Evolutionary conservation across 2,113 vertebrate genomes (phyloP).

Genomic region (Brachionichthys hirsutus): DNA sequence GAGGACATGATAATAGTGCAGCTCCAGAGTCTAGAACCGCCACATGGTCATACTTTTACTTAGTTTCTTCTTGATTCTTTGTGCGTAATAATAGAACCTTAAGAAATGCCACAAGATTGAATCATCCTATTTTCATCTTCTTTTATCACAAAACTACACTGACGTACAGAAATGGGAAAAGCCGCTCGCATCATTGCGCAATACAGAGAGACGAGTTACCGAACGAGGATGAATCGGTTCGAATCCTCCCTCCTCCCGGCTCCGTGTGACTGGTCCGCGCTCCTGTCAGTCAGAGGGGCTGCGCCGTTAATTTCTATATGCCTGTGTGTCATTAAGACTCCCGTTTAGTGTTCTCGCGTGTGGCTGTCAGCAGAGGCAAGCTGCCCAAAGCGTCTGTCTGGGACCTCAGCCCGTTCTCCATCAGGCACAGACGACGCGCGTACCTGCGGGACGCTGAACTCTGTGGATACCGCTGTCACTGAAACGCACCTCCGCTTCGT

Average conservation of each 20-base stretch:
- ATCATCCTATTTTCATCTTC: neutral
- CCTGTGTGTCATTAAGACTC: slow-evolving; percentile 72
- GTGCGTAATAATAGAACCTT: neutral
- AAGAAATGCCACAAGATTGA: neutral
- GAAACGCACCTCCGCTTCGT: slow-evolving; percentile 28
- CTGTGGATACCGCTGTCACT: slow-evolving; percentile 37
- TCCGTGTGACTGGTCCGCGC: slow-evolving; percentile 69
- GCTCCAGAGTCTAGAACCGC: no score
- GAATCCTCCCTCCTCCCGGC: slow-evolving; percentile 65
- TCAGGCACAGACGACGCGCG: slow-evolving; percentile 26
- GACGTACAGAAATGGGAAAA: neutral
- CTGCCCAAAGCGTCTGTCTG: neutral
- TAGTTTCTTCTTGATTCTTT: no score
- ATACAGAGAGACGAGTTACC: slow-evolving; percentile 27
- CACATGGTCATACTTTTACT: no score
- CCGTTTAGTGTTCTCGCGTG: slow-evolving; percentile 62
- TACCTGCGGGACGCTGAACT: slow-evolving; percentile 28
- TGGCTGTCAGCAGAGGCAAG: slow-evolving; percentile 43
- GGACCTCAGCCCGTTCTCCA: slow-evolving; percentile 18
- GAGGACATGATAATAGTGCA: neutral
- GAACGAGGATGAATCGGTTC: slow-evolving; percentile 33
- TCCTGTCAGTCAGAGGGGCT: slow-evolving; percentile 69
- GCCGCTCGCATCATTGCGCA: slow-evolving; percentile 59
- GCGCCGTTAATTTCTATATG: slow-evolving; percentile 69
- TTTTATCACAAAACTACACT: neutral